Evolutionary conservation across 2,797 vertebrate genomes (phyloP).

Genomic region (Micromesistius poutassou): DNA sequence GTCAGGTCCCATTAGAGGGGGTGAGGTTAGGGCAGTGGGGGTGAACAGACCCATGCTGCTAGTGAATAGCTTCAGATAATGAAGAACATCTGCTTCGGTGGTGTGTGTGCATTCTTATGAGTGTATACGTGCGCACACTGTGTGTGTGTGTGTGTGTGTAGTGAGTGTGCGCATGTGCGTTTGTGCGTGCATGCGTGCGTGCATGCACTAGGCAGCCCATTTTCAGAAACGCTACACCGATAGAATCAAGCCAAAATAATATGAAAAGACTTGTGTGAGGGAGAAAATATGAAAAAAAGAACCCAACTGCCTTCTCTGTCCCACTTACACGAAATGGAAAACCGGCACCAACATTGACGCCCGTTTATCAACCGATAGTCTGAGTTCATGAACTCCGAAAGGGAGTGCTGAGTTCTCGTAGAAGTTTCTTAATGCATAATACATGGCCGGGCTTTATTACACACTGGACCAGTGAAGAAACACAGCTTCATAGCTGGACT

Average conservation of each 20-base stretch:
- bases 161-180: slow-evolving; percentile 6
- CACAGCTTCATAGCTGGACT: background rate
- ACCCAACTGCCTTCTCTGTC: background rate
- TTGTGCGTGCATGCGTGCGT: slow-evolving; percentile 6
- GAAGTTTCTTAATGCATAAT: slow-evolving; percentile 3
- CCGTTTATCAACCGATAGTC: background rate
- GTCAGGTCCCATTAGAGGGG: slow-evolving; percentile 40
- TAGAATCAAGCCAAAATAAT: slow-evolving; percentile 27
- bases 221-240: slow-evolving; percentile 27
- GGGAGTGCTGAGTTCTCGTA: background rate
- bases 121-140: too few relatives aligned
- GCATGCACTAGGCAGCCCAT: slow-evolving; percentile 35
- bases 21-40: slow-evolving; percentile 23
- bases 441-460: background rate
- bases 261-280: slow-evolving; percentile 53
- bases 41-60: slow-evolving; percentile 48
- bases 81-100: slow-evolving; percentile 58
- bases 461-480: background rate
- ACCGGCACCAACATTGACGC: background rate
- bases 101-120: background rate
- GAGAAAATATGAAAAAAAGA: slow-evolving; percentile 12
- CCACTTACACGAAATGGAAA: background rate
- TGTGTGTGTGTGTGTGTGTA: background rate
- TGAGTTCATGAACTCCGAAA: background rate
- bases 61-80: slow-evolving; percentile 51